Evolutionary conservation across 2,113 vertebrate species (phyloP).

Genomic region (Hippocampus comes): DNA sequence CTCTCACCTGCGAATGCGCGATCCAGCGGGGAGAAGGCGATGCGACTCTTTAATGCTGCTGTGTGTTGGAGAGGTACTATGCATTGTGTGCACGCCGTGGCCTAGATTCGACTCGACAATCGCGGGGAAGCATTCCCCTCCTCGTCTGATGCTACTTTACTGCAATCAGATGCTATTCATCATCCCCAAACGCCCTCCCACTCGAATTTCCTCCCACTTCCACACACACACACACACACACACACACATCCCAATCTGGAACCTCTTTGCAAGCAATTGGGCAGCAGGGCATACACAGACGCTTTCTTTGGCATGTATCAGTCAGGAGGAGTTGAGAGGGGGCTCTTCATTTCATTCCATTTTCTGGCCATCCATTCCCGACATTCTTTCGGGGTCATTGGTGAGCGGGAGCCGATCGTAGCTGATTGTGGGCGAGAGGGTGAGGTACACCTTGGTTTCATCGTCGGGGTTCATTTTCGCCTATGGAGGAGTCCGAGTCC

Average conservation of each 20-base stretch:
- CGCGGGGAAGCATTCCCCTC: constrained; percentile 47
- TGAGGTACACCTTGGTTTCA: too few species aligned
- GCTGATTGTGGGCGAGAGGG: too few species aligned
- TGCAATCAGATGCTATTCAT: constrained; percentile 65
- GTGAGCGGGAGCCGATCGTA: too few species aligned
- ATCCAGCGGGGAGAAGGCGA: constrained; percentile 28
- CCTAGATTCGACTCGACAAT: constrained; percentile 63
- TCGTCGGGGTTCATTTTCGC: too few species aligned
- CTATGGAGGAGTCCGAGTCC: not conserved
- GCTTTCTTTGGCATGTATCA: not conserved
- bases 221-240: not conserved
- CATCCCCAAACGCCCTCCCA: constrained; percentile 51
- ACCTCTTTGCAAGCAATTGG: constrained; percentile 16
- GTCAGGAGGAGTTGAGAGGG: too few species aligned
- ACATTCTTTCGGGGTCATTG: too few species aligned
- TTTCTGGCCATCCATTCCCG: too few species aligned
- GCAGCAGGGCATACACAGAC: not conserved
- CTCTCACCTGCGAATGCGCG: constrained; percentile 23
- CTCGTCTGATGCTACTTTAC: constrained; percentile 50
- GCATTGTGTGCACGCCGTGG: constrained; percentile 47
- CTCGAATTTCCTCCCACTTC: constrained; percentile 38
- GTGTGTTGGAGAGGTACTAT: constrained; percentile 36
- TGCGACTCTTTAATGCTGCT: constrained; percentile 40
- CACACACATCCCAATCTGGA: constrained; percentile 35
- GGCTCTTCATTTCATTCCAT: too few species aligned